A percentile compares a stretch with the other conserved stretches of the same genome.
phyloP scores from a whole-genome alignment of 2,888 invertebrate genomes.

The Coenonympha glycerion region DNA sequence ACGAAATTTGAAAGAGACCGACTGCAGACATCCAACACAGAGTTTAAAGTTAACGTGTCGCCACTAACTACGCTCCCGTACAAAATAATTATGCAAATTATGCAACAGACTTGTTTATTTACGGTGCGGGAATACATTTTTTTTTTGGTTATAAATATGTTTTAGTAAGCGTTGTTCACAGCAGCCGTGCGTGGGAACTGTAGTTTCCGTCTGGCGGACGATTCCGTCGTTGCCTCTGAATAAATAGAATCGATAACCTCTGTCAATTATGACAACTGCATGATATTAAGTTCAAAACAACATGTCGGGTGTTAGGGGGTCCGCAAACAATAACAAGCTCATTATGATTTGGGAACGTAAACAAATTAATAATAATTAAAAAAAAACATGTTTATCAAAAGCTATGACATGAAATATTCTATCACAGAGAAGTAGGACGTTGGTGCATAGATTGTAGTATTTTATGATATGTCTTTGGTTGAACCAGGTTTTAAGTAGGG shows the following conservation, averaged over 20 bases:
- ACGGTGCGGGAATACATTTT: constrained; percentile 41
- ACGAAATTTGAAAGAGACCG: constrained; percentile 43
- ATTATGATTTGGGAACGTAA: not conserved
- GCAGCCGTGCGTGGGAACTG: constrained; percentile 45
- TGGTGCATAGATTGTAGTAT: no score
- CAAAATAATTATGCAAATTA: constrained; percentile 42
- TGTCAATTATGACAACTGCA: constrained; percentile 62
- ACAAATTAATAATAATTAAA: not conserved
- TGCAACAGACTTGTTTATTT: constrained; percentile 37
- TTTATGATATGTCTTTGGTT: no score
- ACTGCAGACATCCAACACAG: constrained; percentile 48
- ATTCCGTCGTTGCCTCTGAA: constrained; percentile 46
- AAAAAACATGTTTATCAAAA: not conserved
- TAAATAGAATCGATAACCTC: constrained; percentile 70
- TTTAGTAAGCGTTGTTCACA: constrained; percentile 36
- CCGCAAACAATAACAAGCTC: constrained; percentile 21
- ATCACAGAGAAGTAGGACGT: no score
- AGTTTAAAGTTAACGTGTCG: constrained; percentile 43
- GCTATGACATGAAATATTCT: not conserved
- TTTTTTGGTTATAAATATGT: no score
- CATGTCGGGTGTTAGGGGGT: constrained; percentile 43
- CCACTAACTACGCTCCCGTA: constrained; percentile 38
- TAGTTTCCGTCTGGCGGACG: constrained; percentile 58
- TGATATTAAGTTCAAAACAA: constrained; percentile 69
- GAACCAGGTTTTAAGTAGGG: no score